A percentile compares a stretch with the other conserved stretches of the same genome.
Conservation (phyloP, 2,797 vertebrate species). For the Graptemys geographica region DNA sequence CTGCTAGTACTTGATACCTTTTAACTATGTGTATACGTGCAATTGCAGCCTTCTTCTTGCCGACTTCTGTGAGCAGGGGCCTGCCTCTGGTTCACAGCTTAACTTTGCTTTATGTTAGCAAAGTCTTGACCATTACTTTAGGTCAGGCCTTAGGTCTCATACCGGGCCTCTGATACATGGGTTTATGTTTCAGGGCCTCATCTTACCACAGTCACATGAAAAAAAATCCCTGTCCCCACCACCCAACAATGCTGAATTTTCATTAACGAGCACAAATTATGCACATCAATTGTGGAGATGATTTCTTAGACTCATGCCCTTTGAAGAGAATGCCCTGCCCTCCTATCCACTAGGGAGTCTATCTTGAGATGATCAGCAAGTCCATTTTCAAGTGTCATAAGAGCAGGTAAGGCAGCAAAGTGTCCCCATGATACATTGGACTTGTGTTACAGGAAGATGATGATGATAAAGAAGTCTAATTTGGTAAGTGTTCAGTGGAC, state of each 20-base stretch:
- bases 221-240: background rate
- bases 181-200: too few relatives aligned
- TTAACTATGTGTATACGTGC: too few relatives aligned
- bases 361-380: background rate
- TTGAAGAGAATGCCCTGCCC: background rate
- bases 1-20: too few relatives aligned
- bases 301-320: background rate
- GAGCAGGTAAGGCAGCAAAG: background rate
- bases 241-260: background rate
- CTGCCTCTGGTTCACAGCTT: too few relatives aligned
- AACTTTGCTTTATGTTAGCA: too few relatives aligned
- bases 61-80: too few relatives aligned
- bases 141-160: too few relatives aligned
- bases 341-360: background rate
- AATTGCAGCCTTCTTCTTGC: too few relatives aligned
- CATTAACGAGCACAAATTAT: background rate
- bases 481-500: background rate
- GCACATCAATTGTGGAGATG: background rate
- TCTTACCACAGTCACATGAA: too few relatives aligned
- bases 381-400: background rate
- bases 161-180: too few relatives aligned
- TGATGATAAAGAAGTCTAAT: background rate
- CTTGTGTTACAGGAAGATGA: background rate
- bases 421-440: background rate
- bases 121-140: too few relatives aligned